Evolutionary conservation across 2,797 vertebrate species (phyloP), one percentile per base, ranked within the genome.

Genomic region (Heliangelus exortis): DNA sequence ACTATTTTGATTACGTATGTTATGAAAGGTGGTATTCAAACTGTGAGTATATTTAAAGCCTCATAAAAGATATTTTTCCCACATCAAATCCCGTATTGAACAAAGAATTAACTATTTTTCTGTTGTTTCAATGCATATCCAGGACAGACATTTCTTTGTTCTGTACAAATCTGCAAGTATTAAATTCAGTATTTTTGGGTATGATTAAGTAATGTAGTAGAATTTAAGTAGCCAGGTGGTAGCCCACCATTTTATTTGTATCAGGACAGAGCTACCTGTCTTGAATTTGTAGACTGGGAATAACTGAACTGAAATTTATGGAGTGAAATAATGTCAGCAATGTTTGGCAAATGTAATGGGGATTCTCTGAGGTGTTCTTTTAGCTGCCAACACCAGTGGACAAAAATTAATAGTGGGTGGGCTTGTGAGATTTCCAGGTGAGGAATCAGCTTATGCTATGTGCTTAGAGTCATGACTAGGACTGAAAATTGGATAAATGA

Each of bases 11-110:
- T 98, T 93, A 1, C 0, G 0, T 98, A 98, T 8, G 0, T 0
- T 1, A 97, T 98, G 81, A 0, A 0, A 0, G 2, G 9, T 51
- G 98, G 98, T 57, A 5, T 75, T 79, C 98, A 98, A 91, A 97
- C 94, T 47, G 98, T 98, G 94, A 98, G 98, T 97, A 73, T 87
- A 45, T 73, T 72, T 89, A 53, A 62, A 85, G 39, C 31, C 83
- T 74, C 39, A 10, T 68, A 29, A 39, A 89, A 76, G 7, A 18
- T 29, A 10, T 45, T 92, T 86, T 78, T 47, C 34, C n/a, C 19
- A 7, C 50, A 55, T 43, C 16, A 69, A 93, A 84, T 29, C 7
- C 5, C 45, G 11, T 12, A 59, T 5, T 58, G 11, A 76, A 45
- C 62, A 53, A 33, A 77, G 79, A 90, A 79, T 61, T 41, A 69